Conservation (phyloP, 2,797 vertebrate genomes). For the Gymnothorax reevesii region DNA sequence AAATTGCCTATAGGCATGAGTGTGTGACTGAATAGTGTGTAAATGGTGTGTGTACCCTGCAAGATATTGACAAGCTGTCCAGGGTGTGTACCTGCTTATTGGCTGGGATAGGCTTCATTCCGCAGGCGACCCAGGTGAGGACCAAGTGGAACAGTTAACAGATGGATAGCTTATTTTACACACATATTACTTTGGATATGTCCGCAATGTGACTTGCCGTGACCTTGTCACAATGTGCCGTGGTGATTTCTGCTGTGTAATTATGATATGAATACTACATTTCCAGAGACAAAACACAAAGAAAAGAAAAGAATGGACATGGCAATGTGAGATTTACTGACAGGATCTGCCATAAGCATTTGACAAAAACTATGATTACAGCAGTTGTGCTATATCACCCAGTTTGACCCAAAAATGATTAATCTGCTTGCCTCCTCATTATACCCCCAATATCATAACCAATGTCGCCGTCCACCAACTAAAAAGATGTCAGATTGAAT, state of each 20-base stretch:
- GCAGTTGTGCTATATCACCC: neutral
- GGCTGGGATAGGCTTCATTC: no score
- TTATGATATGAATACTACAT: constrained; percentile 21
- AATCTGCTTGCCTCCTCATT: neutral
- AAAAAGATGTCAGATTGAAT: neutral
- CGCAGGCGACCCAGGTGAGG: no score
- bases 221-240: constrained; percentile 57
- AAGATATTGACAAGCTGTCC: no score
- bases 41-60: no score
- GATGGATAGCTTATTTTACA: no score
- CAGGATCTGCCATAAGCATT: neutral
- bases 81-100: no score
- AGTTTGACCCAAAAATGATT: neutral
- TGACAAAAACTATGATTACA: neutral
- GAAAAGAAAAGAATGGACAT: neutral
- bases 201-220: constrained; percentile 28
- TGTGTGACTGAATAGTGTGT: no score
- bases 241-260: constrained; percentile 53
- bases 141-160: no score
- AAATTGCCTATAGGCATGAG: no score
- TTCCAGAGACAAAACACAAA: neutral
- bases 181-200: neutral
- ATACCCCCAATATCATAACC: neutral
- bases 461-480: neutral
- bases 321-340: neutral